Conservation (phyloP, 92 coral and sea anemone species). For the Epizoanthus illoricatus region DNA sequence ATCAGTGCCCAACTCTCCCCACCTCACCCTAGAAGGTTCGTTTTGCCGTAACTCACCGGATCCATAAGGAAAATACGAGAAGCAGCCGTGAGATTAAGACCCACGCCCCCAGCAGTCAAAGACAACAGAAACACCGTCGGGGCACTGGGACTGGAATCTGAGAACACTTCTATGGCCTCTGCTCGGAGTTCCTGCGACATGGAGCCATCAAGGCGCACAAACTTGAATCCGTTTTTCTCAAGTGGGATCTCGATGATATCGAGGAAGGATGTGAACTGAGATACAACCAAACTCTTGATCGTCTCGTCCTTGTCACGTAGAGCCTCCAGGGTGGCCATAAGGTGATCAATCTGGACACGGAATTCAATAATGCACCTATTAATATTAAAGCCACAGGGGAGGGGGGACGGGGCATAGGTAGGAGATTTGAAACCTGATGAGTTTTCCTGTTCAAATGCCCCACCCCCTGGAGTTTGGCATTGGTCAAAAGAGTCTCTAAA, state of each 20-base stretch:
- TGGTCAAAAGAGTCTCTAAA: no score
- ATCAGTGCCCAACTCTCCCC: no score
- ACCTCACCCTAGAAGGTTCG: not conserved
- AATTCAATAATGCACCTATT: not conserved
- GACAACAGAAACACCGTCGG: constrained; percentile 78
- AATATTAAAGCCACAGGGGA: not conserved
- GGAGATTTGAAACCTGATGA: no score
- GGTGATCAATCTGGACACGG: constrained; percentile 61
- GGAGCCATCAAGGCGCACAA: constrained; percentile 77
- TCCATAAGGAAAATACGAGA: constrained; percentile 84
- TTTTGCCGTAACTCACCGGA: constrained; percentile 60
- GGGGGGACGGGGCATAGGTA: not conserved
- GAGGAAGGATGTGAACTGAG: constrained; percentile 85
- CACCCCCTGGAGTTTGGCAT: no score
- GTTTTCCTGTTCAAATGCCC: no score
- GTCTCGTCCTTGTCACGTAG: constrained; percentile 76
- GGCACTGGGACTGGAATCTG: constrained; percentile 51
- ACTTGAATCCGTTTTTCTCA: constrained; percentile 52
- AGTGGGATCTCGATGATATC: constrained; percentile 66
- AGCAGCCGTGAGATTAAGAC: constrained; percentile 81
- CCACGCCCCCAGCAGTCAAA: constrained; percentile 84
- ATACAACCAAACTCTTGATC: constrained; percentile 73
- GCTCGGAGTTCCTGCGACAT: constrained; percentile 75
- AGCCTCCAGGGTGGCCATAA: constrained; percentile 67
- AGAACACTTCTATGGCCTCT: constrained; percentile 66